Evolutionary conservation across 2,113 vertebrate species (phyloP).

Genomic region (Macheiramphus alcinus): DNA sequence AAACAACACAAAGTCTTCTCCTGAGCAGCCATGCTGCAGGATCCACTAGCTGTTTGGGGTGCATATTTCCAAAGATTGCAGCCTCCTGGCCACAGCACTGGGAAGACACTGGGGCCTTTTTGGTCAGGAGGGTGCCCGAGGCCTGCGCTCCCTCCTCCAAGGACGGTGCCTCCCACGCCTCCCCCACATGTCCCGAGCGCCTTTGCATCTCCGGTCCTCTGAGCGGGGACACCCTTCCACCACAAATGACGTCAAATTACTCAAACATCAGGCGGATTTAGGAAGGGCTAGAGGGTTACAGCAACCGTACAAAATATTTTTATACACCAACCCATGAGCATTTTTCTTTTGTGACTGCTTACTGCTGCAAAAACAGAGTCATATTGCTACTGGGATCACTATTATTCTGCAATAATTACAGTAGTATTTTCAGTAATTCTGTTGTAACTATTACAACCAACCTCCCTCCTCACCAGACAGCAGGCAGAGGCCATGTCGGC

Average conservation of each 20-base stretch:
- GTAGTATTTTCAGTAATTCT: neutral
- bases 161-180: fast-evolving
- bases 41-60: neutral
- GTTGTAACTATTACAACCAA: neutral
- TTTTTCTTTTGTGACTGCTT: neutral
- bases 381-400: neutral
- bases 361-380: neutral
- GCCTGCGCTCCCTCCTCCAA: neutral
- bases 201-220: neutral
- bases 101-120: neutral
- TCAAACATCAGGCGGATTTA: neutral
- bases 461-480: neutral
- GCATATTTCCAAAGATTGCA: neutral
- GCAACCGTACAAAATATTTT: neutral
- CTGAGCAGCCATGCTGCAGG: neutral
- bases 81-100: neutral
- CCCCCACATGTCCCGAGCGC: fast-evolving
- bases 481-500: neutral
- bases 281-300: neutral
- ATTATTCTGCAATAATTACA: neutral
- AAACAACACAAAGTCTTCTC: neutral
- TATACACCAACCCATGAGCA: neutral
- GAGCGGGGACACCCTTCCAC: fast-evolving
- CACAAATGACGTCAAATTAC: neutral
- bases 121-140: fast-evolving